Evolutionary conservation across 2,797 vertebrate species (phyloP), one percentile per base, ranked within the genome.

Genomic region (Carapus acus): DNA sequence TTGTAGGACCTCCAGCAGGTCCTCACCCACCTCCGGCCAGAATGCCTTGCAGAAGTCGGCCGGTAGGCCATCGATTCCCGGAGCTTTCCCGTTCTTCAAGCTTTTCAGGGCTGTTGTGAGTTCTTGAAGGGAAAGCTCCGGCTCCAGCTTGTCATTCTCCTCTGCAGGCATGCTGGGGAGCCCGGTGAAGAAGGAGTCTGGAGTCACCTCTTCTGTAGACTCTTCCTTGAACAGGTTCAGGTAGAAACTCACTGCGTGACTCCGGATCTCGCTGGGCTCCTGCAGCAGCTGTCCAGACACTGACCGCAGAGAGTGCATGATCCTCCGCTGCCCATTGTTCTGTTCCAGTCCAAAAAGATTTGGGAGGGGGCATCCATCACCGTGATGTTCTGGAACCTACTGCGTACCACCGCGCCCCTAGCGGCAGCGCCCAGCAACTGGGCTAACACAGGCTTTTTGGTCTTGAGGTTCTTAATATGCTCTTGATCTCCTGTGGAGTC

Each of bases 331-430:
- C 4, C 43, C 54, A 2, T 20, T 14, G 12, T 52, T 58, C 8
- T 23, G 41, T 21, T 54, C 43, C 22, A 62, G 18, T 14, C 43
- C 8, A 17, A 46, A 34, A 46, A 40, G 6, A 40, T 40, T 4
- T 23, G 11, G 14, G 48, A 45, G 3, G 33, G 22, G 2, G 40
- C 42, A 52, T 45, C 49, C 57, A 52, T 52, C 8, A 36, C n/a
- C 2, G 31, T 23, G 12, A 41, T 31, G 18, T 29, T 49, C 36
- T 42, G 44, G 9, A 41, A 13, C 15, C 38, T 4, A 1, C 40
- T 33, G 18, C 29, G 8, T 3, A 54, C 51, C 22, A 56, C 15
- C 0, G 48, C 53, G 1, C 48, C 65, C 7, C 58, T 58, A 23
- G 18, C 59, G 7, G 29, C 49, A 4, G 24, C 31, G 3, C 29